Evolutionary conservation across 2,888 invertebrate species (phyloP).

Genomic region (Drosophila niveifrons): DNA sequence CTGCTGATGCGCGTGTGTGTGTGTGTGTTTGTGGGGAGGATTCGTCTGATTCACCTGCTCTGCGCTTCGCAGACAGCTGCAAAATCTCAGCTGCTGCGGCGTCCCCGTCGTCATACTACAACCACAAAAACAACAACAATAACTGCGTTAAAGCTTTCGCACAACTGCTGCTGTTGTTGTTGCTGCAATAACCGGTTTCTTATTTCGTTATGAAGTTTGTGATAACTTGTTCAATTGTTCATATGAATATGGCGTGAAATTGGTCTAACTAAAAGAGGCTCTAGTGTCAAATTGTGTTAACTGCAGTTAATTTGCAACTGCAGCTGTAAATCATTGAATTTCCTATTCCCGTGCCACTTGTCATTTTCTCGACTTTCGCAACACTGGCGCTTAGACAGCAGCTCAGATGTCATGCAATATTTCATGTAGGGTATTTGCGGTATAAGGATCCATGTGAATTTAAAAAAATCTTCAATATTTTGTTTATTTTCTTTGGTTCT

Average conservation of each 20-base stretch:
- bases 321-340: slow-evolving; percentile 21
- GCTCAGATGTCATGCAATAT: neutral
- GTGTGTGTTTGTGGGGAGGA: slow-evolving; percentile 7
- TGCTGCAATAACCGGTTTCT: slow-evolving; percentile 69
- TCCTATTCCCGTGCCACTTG: neutral
- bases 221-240: slow-evolving; percentile 50
- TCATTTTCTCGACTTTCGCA: neutral
- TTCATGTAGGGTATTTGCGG: neutral
- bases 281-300: slow-evolving; percentile 45
- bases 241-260: slow-evolving; percentile 41
- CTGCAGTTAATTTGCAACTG: slow-evolving; percentile 32
- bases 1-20: slow-evolving; percentile 11
- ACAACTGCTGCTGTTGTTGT: slow-evolving; percentile 34
- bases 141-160: slow-evolving; percentile 34
- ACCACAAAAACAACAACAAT: slow-evolving; percentile 42
- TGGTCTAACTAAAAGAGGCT: slow-evolving; percentile 37
- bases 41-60: slow-evolving; percentile 70
- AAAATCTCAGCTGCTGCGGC: slow-evolving; percentile 70
- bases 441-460: too few relatives aligned
- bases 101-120: slow-evolving; percentile 17
- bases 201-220: slow-evolving; percentile 58
- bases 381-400: neutral
- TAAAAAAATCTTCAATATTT: too few relatives aligned
- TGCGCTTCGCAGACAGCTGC: slow-evolving; percentile 62
- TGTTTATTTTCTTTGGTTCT: too few relatives aligned